Percentiles rank a stretch among this genome's conserved stretches.
phyloP scores from a whole-genome alignment of 2,888 invertebrate genomes.

The Ichneumoninae sp. region DNA sequence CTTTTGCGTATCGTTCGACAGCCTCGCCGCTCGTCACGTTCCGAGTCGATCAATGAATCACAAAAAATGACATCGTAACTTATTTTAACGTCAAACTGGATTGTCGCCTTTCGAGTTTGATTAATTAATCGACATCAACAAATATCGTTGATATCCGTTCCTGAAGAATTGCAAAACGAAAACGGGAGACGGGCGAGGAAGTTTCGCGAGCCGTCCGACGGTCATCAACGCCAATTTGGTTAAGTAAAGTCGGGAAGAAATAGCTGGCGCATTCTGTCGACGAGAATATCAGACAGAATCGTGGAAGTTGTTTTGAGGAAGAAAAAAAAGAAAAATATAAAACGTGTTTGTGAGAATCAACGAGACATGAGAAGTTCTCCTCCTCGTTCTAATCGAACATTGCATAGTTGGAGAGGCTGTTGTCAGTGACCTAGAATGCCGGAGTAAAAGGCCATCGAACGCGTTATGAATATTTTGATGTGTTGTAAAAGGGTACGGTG shows the following conservation, averaged over 20 bases:
- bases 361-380: constrained; percentile 6
- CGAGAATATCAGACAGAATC: not conserved
- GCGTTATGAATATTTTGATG: constrained; percentile 67
- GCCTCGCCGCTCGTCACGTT: not conserved
- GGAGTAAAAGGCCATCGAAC: constrained; percentile 64
- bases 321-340: constrained; percentile 3
- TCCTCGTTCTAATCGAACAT: constrained; percentile 22
- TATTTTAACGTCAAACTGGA: not conserved
- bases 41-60: not conserved
- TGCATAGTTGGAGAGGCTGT: constrained; percentile 55
- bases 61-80: not conserved
- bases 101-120: not conserved
- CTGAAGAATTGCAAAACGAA: not conserved
- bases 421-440: constrained; percentile 65
- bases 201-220: not conserved
- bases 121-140: not conserved
- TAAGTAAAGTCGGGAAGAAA: not conserved
- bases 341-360: not conserved
- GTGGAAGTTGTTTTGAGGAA: constrained; percentile 4
- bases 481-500: constrained; percentile 59
- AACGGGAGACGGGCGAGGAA: not conserved
- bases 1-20: not conserved
- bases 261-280: not conserved
- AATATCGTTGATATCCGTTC: not conserved
- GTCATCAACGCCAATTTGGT: not conserved